Evolutionary conservation across 2,888 invertebrate genomes (phyloP).

Genomic region (Cremastinae sp.): DNA sequence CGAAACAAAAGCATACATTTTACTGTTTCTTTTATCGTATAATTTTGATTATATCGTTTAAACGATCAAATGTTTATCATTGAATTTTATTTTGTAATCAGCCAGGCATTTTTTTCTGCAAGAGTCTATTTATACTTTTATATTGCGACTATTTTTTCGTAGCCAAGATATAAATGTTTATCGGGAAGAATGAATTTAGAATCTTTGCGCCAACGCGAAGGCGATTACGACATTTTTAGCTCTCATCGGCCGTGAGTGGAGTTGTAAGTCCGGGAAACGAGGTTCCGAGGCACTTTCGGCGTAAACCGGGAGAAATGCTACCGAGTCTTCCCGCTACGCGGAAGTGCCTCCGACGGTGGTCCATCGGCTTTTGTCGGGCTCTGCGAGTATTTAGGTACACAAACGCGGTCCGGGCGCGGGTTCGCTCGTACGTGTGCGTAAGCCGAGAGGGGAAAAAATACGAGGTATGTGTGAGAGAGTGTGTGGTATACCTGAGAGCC

Average conservation of each 20-base stretch:
- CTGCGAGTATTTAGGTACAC: constrained; percentile 42
- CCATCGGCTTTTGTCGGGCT: constrained; percentile 60
- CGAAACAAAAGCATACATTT: too few relatives aligned
- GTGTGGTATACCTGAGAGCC: constrained; percentile 64
- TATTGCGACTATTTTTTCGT: too few relatives aligned
- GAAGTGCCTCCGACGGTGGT: constrained; percentile 75
- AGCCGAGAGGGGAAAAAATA: constrained; percentile 70
- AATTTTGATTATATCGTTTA: too few relatives aligned
- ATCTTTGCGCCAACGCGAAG: neutral
- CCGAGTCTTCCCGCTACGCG: constrained; percentile 66
- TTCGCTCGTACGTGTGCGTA: neutral
- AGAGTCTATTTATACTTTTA: too few relatives aligned
- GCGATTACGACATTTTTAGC: neutral
- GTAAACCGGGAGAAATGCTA: constrained; percentile 33
- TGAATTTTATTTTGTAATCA: too few relatives aligned
- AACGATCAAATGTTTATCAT: too few relatives aligned
- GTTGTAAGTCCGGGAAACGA: constrained; percentile 24
- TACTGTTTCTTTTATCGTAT: too few relatives aligned
- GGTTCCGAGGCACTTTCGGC: constrained; percentile 1
- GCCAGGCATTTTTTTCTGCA: too few relatives aligned
- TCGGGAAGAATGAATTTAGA: neutral
- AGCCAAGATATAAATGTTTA: too few relatives aligned
- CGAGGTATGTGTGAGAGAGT: constrained; percentile 23
- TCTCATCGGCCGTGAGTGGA: neutral
- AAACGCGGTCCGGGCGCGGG: neutral